Evolutionary conservation across 2,113 vertebrate genomes (phyloP).

Genomic region (Apodemus speciosus): DNA sequence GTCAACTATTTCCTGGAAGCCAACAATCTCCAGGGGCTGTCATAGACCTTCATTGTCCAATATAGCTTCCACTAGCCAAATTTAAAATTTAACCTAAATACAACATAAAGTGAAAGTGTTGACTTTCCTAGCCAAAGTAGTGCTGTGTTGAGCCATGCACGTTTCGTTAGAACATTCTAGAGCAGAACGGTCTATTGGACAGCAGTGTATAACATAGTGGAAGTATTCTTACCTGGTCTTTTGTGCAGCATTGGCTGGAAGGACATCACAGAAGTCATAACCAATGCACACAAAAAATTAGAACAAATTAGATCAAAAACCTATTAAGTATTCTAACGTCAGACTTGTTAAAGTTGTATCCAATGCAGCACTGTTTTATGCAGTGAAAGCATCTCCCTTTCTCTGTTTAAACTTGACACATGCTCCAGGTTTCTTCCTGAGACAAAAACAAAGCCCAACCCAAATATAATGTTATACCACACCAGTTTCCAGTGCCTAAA

Average conservation of each 20-base stretch:
- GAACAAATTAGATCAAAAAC: slow-evolving; percentile 21
- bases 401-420: slow-evolving; percentile 49
- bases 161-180: no score
- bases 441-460: slow-evolving; percentile 49
- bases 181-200: slow-evolving; percentile 21
- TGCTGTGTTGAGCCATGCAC: background rate
- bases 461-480: slow-evolving; percentile 53
- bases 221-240: background rate
- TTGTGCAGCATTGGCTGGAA: slow-evolving; percentile 16
- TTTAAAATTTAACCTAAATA: slow-evolving; percentile 35
- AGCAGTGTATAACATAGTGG: background rate
- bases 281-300: background rate
- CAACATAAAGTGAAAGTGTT: background rate
- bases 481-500: slow-evolving; percentile 44
- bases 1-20: slow-evolving; percentile 51
- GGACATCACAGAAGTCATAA: slow-evolving; percentile 13
- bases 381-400: background rate
- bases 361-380: slow-evolving; percentile 33
- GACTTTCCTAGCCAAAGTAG: slow-evolving; percentile 4
- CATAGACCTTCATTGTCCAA: slow-evolving; percentile 26
- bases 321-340: slow-evolving; percentile 6
- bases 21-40: slow-evolving; percentile 36
- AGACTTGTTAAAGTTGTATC: slow-evolving; percentile 34
- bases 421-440: slow-evolving; percentile 33
- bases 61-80: slow-evolving; percentile 18